Evolutionary conservation across 2,113 vertebrate species (phyloP).

Genomic region (Sinocyclocheilus anophthalmus): DNA sequence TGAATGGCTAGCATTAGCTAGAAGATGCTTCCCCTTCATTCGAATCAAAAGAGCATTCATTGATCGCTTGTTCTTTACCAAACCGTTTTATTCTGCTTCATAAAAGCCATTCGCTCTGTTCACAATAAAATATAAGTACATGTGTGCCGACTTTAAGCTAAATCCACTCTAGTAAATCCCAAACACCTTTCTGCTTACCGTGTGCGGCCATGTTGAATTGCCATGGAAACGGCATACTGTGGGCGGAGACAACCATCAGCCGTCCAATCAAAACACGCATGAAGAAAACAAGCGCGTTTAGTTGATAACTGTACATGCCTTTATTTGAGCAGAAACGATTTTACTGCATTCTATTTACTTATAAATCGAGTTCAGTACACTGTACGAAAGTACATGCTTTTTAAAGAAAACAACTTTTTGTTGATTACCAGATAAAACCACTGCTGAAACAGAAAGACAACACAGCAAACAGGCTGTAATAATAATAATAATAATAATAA

Average conservation of each 20-base stretch:
- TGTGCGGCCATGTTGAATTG: slow-evolving; percentile 60
- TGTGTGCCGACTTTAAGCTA: neutral
- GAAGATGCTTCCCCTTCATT: neutral
- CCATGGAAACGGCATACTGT: slow-evolving; percentile 56
- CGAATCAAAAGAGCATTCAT: neutral
- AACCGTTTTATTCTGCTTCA: neutral
- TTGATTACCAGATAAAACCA: neutral
- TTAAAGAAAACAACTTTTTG: neutral
- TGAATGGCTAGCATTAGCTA: neutral
- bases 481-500: too few species aligned
- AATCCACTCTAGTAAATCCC: neutral
- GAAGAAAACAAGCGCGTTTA: neutral
- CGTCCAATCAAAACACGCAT: slow-evolving; percentile 18
- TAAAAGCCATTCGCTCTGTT: neutral
- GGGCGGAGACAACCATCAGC: neutral
- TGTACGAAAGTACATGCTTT: neutral
- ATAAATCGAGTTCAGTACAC: neutral
- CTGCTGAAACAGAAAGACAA: too few species aligned
- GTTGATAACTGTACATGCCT: neutral
- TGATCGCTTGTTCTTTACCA: neutral
- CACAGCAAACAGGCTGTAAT: neutral
- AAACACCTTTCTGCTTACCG: slow-evolving; percentile 46
- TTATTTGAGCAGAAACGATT: neutral
- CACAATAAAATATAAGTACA: neutral
- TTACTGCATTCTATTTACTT: neutral